Conservation (phyloP, 2,888 invertebrate species). For the Xylota sylvarum region DNA sequence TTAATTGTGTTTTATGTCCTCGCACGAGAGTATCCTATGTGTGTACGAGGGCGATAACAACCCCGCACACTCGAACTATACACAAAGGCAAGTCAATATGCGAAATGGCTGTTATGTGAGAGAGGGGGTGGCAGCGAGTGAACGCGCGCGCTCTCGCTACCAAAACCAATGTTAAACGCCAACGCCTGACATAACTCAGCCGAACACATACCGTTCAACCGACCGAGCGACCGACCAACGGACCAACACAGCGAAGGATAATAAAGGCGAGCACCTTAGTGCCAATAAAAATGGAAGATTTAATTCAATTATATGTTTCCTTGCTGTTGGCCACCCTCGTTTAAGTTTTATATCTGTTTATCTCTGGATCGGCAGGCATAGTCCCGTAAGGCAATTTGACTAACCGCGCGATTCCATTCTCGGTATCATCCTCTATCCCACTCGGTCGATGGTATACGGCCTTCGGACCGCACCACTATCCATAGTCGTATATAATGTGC, state of each 20-base stretch:
- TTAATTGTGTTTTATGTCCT: conserved; percentile 76
- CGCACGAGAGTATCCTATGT: conserved; percentile 53
- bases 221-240: conserved; percentile 14
- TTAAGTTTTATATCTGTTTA: conserved; percentile 75
- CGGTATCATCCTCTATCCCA: conserved; percentile 9
- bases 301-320: conserved; percentile 76
- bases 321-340: conserved; percentile 67
- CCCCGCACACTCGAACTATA: conserved; percentile 26
- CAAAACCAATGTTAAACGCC: conserved; percentile 48
- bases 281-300: conserved; percentile 77
- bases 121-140: neutral
- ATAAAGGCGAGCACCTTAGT: conserved; percentile 75
- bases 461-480: conserved; percentile 28
- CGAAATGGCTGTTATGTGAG: conserved; percentile 58
- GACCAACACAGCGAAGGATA: conserved; percentile 50
- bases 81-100: conserved; percentile 60
- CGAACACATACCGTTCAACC: neutral
- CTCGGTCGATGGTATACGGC: conserved; percentile 1
- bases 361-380: conserved; percentile 70
- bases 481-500: conserved; percentile 47
- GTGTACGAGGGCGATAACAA: conserved; percentile 66
- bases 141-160: conserved; percentile 10
- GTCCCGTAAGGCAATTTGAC: conserved; percentile 65
- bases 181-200: conserved; percentile 57
- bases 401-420: conserved; percentile 67